A percentile compares a stretch with the other conserved stretches of the same genome.
These are phyloP conservation scores for Dicerorhinus sumatrensis DNA, from an alignment of 2,113 vertebrate species.

Conservation along the genomic window DNA sequence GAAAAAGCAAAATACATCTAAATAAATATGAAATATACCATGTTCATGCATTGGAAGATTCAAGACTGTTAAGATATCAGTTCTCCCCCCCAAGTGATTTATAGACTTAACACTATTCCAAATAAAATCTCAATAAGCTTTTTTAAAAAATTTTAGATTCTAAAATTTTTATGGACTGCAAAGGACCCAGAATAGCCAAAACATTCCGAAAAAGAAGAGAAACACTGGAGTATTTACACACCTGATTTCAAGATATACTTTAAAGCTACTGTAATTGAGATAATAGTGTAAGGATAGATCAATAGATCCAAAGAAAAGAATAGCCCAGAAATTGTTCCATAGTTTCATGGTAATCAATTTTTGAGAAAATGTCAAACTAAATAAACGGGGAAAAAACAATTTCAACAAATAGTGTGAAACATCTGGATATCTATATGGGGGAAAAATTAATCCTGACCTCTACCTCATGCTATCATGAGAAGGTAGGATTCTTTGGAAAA, in stretches of 20 bases:
- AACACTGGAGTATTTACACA: background rate
- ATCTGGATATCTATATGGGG: background rate
- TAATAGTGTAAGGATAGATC: background rate
- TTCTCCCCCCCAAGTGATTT: background rate
- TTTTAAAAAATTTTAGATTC: background rate
- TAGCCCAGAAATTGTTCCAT: background rate
- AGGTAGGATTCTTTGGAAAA: too few species aligned
- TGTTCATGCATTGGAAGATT: background rate
- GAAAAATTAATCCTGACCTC: background rate
- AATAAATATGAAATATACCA: background rate
- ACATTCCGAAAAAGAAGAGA: background rate
- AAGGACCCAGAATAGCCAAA: background rate
- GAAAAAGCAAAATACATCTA: background rate
- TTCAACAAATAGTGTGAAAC: background rate
- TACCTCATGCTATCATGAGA: background rate
- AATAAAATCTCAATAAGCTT: background rate
- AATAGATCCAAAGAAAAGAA: background rate
- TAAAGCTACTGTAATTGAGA: background rate
- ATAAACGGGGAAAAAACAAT: background rate
- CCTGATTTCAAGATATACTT: background rate
- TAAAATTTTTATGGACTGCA: background rate
- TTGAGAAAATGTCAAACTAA: background rate
- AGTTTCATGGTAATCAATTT: background rate
- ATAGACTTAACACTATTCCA: background rate
- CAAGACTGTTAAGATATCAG: background rate